Conservation (phyloP, 2,888 invertebrate genomes). For the Lymantria monacha region DNA sequence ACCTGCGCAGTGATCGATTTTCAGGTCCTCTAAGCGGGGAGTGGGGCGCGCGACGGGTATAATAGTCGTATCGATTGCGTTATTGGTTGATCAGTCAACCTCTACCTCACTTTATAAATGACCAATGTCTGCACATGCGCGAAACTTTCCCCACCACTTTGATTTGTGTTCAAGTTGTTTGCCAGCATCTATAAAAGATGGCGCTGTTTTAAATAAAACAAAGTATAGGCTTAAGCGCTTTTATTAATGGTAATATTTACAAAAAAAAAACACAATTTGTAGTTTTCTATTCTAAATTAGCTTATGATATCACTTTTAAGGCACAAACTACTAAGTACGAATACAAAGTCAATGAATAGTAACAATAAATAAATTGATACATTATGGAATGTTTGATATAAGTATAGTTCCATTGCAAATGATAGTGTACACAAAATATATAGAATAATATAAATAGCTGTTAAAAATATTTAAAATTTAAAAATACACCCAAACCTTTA, state of each 20-base stretch:
- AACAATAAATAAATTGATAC: constrained; percentile 64
- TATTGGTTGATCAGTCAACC: no score
- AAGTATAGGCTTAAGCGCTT: constrained; percentile 26
- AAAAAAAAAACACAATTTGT: constrained; percentile 32
- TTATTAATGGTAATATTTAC: constrained; percentile 42
- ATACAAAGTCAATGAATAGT: constrained; percentile 31
- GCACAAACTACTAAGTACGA: constrained; percentile 53
- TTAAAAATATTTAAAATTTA: neutral
- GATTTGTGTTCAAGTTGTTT: no score
- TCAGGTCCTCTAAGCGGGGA: no score
- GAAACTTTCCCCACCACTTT: no score
- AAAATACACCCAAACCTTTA: no score
- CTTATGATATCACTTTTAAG: constrained; percentile 56
- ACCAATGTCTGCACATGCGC: no score
- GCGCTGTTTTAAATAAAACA: constrained; percentile 6
- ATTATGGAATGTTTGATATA: constrained; percentile 15
- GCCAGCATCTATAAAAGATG: constrained; percentile 7
- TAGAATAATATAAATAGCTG: neutral
- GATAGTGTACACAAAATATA: neutral
- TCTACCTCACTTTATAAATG: no score
- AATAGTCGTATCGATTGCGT: no score
- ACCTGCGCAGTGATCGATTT: no score
- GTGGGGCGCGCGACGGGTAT: no score
- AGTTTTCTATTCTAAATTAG: constrained; percentile 29
- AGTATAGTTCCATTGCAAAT: neutral